These are phyloP conservation scores for Papio anubis DNA, from an alignment of 2,113 vertebrate species.

Conservation along the genomic window DNA sequence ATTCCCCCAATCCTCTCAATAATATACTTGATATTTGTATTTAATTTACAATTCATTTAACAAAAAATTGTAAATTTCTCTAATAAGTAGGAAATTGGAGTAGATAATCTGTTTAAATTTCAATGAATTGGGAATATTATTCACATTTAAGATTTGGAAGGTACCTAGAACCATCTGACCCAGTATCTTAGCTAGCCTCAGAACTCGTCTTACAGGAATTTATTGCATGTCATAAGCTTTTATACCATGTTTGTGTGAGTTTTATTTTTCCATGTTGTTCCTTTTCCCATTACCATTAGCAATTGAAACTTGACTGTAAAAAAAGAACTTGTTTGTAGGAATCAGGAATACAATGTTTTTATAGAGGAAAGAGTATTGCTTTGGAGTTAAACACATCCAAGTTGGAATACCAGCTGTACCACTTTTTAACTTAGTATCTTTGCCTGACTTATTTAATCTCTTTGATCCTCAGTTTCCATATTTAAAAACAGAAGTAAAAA, in stretches of 20 bases:
- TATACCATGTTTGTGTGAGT: background rate
- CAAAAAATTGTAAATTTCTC: conserved; percentile 10
- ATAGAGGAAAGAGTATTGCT: background rate
- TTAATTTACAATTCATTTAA: background rate
- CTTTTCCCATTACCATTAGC: conserved; percentile 32
- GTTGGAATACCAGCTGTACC: background rate
- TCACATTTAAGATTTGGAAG: conserved; percentile 22
- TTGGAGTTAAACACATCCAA: background rate
- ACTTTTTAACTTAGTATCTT: conserved; percentile 29
- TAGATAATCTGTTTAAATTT: conserved; percentile 7
- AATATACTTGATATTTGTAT: conserved; percentile 18
- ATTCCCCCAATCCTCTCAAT: background rate
- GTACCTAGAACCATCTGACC: background rate
- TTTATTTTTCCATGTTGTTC: conserved; percentile 50
- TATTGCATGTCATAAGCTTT: background rate
- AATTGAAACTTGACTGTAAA: conserved; percentile 3
- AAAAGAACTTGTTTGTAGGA: conserved; percentile 2
- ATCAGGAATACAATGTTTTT: conserved; percentile 23
- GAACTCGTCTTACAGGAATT: conserved; percentile 40
- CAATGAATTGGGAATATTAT: background rate
- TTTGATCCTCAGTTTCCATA: conserved; percentile 17
- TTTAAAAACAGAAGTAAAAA: conserved; percentile 41
- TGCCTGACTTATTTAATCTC: conserved; percentile 20
- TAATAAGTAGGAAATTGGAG: background rate
- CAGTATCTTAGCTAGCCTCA: background rate